A percentile compares a stretch with the other conserved stretches of the same genome.
These are phyloP conservation scores for Melanocharis versteri DNA, from an alignment of 2,113 vertebrate species.

Conservation along the genomic window DNA sequence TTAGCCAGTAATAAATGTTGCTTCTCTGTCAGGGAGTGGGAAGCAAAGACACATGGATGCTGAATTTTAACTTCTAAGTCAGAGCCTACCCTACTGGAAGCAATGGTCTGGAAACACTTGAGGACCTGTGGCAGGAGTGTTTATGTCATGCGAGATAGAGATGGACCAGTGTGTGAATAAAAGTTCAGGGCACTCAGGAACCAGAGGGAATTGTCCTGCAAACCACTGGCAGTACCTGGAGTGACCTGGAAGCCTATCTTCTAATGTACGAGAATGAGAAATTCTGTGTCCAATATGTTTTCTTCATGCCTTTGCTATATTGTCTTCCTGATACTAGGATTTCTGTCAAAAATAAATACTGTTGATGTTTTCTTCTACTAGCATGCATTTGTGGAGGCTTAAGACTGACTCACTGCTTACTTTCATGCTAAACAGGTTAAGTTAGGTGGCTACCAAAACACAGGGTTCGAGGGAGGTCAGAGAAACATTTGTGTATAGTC, in stretches of 20 bases:
- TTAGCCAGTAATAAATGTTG: not conserved
- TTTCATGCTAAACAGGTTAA: not conserved
- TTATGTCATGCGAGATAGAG: rapidly evolving
- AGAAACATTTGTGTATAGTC: not conserved
- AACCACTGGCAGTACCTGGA: not conserved
- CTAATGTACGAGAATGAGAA: not conserved
- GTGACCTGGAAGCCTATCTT: not conserved
- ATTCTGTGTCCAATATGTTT: not conserved
- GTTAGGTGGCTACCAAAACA: not conserved
- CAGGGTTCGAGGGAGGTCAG: not conserved
- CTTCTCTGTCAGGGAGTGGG: not conserved
- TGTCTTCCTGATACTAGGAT: not conserved
- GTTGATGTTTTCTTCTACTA: not conserved
- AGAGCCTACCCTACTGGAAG: not conserved
- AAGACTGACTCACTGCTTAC: not conserved
- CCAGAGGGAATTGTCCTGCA: not conserved
- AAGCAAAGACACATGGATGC: not conserved
- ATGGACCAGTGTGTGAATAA: not conserved
- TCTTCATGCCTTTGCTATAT: not conserved
- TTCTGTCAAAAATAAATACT: not conserved
- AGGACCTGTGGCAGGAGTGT: not conserved
- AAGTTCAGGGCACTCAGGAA: not conserved
- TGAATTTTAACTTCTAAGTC: not conserved
- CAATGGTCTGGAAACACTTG: not conserved
- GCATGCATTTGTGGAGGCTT: not conserved